These are phyloP conservation scores for Sinocyclocheilus maitianheensis DNA, from an alignment of 2,113 vertebrate genomes.

Conservation along the genomic window DNA sequence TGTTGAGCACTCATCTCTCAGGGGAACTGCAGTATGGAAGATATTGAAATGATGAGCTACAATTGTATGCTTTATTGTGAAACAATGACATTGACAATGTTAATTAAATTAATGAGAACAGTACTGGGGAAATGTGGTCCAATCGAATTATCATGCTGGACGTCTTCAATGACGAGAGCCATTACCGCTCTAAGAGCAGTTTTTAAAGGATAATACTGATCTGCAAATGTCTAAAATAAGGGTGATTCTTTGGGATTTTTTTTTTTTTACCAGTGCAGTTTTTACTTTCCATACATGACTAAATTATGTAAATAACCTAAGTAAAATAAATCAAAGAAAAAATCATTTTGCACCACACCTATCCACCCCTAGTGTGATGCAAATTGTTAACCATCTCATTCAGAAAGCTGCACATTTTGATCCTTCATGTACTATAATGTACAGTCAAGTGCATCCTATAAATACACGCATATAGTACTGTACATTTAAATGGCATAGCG, in stretches of 20 bases:
- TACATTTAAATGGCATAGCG: not conserved
- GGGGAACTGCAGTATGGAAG: no score
- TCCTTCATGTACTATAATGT: not conserved
- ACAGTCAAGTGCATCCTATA: not conserved
- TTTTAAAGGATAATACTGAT: not conserved
- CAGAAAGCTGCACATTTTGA: not conserved
- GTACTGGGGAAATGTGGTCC: not conserved
- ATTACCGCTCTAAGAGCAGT: not conserved
- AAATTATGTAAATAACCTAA: not conserved
- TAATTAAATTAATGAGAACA: not conserved
- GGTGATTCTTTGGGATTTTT: not conserved
- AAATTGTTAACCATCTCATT: not conserved
- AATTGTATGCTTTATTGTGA: not conserved
- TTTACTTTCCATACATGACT: not conserved
- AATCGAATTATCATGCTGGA: not conserved
- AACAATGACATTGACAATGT: not conserved
- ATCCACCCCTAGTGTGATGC: not conserved
- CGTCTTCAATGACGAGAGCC: not conserved
- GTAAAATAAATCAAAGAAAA: not conserved
- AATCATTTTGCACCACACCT: not conserved
- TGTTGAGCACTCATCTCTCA: not conserved
- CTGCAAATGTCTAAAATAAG: not conserved
- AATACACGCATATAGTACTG: not conserved
- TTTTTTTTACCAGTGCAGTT: not conserved
- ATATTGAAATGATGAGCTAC: not conserved